Evolutionary conservation across 2,797 vertebrate species (phyloP).

Genomic region (Ataeniobius toweri): DNA sequence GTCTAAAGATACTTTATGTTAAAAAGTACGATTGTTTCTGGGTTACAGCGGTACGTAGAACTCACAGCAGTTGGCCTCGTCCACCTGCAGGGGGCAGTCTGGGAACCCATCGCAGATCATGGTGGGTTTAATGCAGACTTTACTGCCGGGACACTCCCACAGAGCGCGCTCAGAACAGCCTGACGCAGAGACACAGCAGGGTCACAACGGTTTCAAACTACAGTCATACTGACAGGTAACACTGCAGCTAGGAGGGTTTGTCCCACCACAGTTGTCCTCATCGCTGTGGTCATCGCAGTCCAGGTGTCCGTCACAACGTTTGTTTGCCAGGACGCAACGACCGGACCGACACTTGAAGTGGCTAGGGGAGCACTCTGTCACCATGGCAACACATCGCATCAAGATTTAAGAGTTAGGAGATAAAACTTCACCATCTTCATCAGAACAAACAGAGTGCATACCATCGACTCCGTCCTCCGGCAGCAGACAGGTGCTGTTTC

Average conservation of each 20-base stretch:
- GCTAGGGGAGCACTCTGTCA: constrained; percentile 92
- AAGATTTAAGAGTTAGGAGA: neutral
- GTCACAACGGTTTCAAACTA: neutral
- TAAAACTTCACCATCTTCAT: neutral
- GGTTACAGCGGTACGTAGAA: too few species aligned
- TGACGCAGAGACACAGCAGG: constrained; percentile 37
- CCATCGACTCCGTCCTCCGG: constrained; percentile 84
- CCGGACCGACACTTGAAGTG: constrained; percentile 94
- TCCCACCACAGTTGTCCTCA: constrained; percentile 90
- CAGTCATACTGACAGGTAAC: rapidly evolving
- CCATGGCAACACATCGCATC: constrained; percentile 31
- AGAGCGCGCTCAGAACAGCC: constrained; percentile 91
- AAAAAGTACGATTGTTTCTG: too few species aligned
- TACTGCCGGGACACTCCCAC: constrained; percentile 90
- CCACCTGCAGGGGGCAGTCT: constrained; percentile 89
- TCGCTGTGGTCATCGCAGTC: constrained; percentile 95
- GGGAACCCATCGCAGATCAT: constrained; percentile 96
- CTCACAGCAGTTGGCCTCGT: constrained; percentile 96
- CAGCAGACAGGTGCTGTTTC: constrained; percentile 86
- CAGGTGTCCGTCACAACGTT: constrained; percentile 90
- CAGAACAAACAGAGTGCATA: constrained; percentile 20
- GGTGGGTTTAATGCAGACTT: constrained; percentile 85
- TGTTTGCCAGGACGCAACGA: constrained; percentile 88
- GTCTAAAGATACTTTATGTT: neutral
- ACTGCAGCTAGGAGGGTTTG: neutral